A percentile compares a stretch with the other conserved stretches of the same genome.
Conservation (phyloP, 1,140 invertebrate species). For the Bombus impatiens region DNA sequence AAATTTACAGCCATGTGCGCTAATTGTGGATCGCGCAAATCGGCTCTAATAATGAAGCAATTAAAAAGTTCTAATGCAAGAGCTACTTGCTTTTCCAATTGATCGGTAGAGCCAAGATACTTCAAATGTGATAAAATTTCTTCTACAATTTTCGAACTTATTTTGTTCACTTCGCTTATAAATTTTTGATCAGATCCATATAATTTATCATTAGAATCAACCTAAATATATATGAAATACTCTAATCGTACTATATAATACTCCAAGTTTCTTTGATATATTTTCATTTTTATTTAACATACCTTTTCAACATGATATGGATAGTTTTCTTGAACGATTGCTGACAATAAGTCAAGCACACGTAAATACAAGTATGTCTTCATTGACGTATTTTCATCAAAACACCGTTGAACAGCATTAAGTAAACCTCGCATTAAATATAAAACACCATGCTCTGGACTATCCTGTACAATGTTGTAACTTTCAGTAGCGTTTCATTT, state of each 20-base stretch:
- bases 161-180: conserved; percentile 90
- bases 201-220: conserved; percentile 96
- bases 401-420: conserved; percentile 89
- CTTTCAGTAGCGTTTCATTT: conserved; percentile 12
- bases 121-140: conserved; percentile 90
- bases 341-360: conserved; percentile 89
- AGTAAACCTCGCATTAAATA: conserved; percentile 90
- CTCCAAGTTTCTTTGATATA: background rate
- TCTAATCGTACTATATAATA: conserved; percentile 32
- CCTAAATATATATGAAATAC: conserved; percentile 82
- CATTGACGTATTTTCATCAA: conserved; percentile 83
- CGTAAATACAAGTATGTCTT: conserved; percentile 87
- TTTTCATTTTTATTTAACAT: conserved; percentile 37
- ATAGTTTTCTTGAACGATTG: conserved; percentile 89
- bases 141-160: conserved; percentile 89
- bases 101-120: conserved; percentile 83
- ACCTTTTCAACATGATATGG: conserved; percentile 92
- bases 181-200: conserved; percentile 96
- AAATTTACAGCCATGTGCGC: conserved; percentile 88
- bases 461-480: conserved; percentile 85
- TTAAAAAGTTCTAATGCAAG: conserved; percentile 89
- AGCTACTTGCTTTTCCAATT: conserved; percentile 86
- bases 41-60: conserved; percentile 87
- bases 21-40: conserved; percentile 85
- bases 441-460: conserved; percentile 91